Evolutionary conservation across 2,113 vertebrate genomes (phyloP).

Genomic region (Sus scrofa): DNA sequence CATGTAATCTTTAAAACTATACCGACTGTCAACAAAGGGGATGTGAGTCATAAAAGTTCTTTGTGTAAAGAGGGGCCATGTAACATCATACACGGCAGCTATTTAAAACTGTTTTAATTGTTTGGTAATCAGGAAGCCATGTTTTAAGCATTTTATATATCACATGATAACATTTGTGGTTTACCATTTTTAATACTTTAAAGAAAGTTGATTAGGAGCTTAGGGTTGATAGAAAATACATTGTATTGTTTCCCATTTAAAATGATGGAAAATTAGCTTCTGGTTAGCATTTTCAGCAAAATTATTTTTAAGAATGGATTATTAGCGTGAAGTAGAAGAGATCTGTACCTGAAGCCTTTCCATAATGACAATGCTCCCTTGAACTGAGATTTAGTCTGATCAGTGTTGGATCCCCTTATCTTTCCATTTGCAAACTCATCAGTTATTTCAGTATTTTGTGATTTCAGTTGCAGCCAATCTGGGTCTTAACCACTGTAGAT

Average conservation of each 20-base stretch:
- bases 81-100: neutral
- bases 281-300: neutral
- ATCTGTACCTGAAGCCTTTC: neutral
- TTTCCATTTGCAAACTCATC: neutral
- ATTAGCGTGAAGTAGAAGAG: neutral
- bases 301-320: neutral
- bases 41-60: neutral
- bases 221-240: neutral
- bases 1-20: neutral
- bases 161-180: neutral
- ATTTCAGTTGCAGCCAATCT: neutral
- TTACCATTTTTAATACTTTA: neutral
- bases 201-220: neutral
- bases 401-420: neutral
- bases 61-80: neutral
- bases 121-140: neutral
- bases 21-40: neutral
- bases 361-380: neutral
- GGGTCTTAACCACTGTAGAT: neutral
- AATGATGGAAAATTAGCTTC: neutral
- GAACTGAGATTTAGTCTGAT: neutral
- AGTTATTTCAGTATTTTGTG: neutral
- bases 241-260: neutral
- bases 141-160: neutral
- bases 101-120: neutral